phyloP scores from a whole-genome alignment of 2,888 invertebrate genomes.

The Noctuana brunneofusca region DNA sequence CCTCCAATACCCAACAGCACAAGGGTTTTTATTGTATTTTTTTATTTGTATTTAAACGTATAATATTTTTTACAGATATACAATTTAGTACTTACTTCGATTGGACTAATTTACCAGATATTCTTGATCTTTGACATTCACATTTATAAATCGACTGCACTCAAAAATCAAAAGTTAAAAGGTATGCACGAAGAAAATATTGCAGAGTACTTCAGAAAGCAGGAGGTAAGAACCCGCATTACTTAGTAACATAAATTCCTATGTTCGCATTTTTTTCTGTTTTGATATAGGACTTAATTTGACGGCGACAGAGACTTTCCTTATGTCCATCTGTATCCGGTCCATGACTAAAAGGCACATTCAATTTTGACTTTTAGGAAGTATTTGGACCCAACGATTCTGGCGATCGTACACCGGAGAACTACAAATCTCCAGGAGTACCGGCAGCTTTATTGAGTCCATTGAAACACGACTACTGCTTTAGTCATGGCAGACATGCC shows the following conservation, averaged over 20 bases:
- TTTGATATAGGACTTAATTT: no score
- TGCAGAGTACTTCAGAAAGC: slow-evolving; percentile 68
- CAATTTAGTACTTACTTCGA: slow-evolving; percentile 81
- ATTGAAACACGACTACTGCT: slow-evolving; percentile 83
- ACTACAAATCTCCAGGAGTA: slow-evolving; percentile 46
- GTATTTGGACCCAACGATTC: slow-evolving; percentile 40
- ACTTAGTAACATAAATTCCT: no score
- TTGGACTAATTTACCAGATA: slow-evolving; percentile 84
- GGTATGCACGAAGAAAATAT: slow-evolving; percentile 62
- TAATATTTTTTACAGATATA: slow-evolving; percentile 78
- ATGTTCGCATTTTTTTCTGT: no score
- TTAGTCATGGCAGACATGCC: slow-evolving; percentile 86
- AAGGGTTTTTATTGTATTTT: no score
- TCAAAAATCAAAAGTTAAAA: slow-evolving; percentile 71
- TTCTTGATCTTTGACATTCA: slow-evolving; percentile 85
- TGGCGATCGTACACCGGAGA: slow-evolving; percentile 57
- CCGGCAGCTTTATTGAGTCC: slow-evolving; percentile 71
- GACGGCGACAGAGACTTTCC: no score
- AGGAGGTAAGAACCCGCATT: slow-evolving; percentile 58
- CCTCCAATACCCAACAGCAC: no score
- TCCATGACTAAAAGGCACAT: no score
- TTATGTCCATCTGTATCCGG: no score
- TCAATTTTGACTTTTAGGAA: slow-evolving; percentile 37
- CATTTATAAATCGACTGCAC: slow-evolving; percentile 77
- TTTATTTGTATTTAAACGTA: background rate